Evolutionary conservation across 2,888 invertebrate species (phyloP).

Genomic region (Limnephilus marmoratus): DNA sequence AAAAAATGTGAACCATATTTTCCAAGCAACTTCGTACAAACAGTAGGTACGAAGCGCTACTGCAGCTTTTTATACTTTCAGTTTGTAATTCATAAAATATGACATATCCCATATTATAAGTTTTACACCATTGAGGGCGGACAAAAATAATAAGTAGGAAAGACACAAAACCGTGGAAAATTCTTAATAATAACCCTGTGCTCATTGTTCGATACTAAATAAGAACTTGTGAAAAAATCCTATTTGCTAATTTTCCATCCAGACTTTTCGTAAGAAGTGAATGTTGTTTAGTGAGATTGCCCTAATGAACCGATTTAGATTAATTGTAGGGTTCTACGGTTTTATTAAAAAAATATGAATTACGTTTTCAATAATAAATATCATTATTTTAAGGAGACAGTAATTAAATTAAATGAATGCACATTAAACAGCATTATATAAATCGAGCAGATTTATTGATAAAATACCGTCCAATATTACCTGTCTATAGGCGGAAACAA

Average conservation of each 20-base stretch:
- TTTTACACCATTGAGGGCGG: slow-evolving; percentile 21
- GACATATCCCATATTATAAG: not conserved
- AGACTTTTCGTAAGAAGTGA: slow-evolving; percentile 12
- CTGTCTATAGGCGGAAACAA: too few relatives aligned
- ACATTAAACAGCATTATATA: not conserved
- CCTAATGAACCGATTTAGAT: not conserved
- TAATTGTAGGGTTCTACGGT: not conserved
- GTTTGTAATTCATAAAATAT: not conserved
- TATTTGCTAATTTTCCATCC: not conserved
- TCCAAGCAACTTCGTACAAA: too few relatives aligned
- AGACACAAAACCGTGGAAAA: slow-evolving; percentile 43
- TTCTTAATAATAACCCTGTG: slow-evolving; percentile 7
- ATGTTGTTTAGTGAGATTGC: slow-evolving; percentile 2
- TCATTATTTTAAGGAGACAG: not conserved
- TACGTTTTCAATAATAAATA: not conserved
- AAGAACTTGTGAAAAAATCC: slow-evolving; percentile 14
- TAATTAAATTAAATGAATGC: not conserved
- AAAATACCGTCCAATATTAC: too few relatives aligned
- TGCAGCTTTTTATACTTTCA: not conserved
- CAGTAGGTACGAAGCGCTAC: too few relatives aligned
- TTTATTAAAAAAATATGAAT: not conserved
- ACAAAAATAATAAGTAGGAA: slow-evolving; percentile 53
- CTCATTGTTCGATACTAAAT: slow-evolving; percentile 33
- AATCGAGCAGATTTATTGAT: too few relatives aligned
- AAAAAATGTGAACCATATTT: too few relatives aligned